These are phyloP conservation scores for Eilema caniola DNA, from an alignment of 2,888 invertebrate species.

Conservation along the genomic window DNA sequence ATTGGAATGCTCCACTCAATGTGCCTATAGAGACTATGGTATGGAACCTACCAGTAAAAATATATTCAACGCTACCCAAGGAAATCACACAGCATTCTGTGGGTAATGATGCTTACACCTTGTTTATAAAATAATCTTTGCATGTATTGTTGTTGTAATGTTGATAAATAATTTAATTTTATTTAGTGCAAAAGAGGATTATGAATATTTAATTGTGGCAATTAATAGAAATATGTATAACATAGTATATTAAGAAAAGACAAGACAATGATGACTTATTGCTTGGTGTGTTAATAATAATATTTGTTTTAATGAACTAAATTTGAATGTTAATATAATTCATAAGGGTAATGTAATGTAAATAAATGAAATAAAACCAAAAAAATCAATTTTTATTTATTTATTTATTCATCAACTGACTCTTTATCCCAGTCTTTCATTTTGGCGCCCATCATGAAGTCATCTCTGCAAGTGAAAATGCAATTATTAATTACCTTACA, in stretches of 20 bases:
- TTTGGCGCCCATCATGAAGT: constrained; percentile 96
- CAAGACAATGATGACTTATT: too few species aligned
- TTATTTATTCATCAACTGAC: constrained; percentile 77
- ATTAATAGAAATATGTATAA: constrained; percentile 1
- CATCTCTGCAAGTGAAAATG: constrained; percentile 89
- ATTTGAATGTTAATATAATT: not conserved
- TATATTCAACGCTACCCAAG: constrained; percentile 96
- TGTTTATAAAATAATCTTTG: constrained; percentile 64
- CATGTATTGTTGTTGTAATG: not conserved
- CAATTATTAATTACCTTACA: not conserved
- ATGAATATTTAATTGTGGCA: not conserved
- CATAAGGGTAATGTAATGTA: not conserved
- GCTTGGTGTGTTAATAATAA: not conserved
- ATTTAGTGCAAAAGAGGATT: not conserved
- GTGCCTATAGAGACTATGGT: constrained; percentile 99
- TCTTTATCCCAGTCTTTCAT: constrained; percentile 97
- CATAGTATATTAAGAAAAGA: not conserved
- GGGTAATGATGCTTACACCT: constrained; percentile 80
- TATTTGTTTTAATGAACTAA: not conserved
- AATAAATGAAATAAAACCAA: constrained; percentile 9
- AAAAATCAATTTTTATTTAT: constrained; percentile 42
- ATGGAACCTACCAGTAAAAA: constrained; percentile 98
- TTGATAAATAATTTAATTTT: not conserved
- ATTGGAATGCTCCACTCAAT: constrained; percentile 94
- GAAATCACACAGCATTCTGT: constrained; percentile 90